Base-by-base conservation (phyloP, 1,140 invertebrate species). In the Portunus trituberculatus region DNA sequence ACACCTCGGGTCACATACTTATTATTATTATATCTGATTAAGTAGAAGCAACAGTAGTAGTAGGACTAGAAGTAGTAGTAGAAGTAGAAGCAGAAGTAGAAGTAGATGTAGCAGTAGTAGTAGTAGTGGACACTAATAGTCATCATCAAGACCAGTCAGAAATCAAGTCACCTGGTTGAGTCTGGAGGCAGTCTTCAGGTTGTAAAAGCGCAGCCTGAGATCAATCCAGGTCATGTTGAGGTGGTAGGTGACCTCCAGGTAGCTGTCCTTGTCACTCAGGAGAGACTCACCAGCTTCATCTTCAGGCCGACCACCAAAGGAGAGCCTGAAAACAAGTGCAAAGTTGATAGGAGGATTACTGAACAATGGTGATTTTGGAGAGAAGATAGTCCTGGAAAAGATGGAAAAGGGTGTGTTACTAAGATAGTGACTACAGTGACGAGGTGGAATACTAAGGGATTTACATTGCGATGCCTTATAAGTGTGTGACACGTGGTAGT, bases 221-320 rank as follows among this genome's bases (percentile, higher is more conserved):
- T 95, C 94, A 84, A n/a, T 20, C 94, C 94, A 95, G 82, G 94
- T 95, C 39, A 95, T 82, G 90, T 95, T 95, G 83, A 95, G 94
- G 48, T 95, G 94, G 48, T 95, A 95, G 82, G 94, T 95, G 83
- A 95, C 94, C 84, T 95, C 94, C 91, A 95, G 83, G 94, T 95
- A 92, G 39, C 90, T 92, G 48, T 92, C 91, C 83, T 92, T 95
- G 48, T 95, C 94, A 29, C 94, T 95, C 25, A 95, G 52, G 94
- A 95, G 7, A 95, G 48, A 86, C 90, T 92, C 25, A 95, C 83
- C 32, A 95, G 32, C 20, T 87, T 83, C n/a, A 95, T 28, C 83
- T 92, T 95, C 2, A 95, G 39, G 48, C 94, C 83, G 6, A 95
- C 89, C 28, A 91, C 29, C 16, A 95, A 25, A 16, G 94, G 89